phyloP scores from a whole-genome alignment of 2,888 invertebrate genomes.

The Ceriagrion tenellum region DNA sequence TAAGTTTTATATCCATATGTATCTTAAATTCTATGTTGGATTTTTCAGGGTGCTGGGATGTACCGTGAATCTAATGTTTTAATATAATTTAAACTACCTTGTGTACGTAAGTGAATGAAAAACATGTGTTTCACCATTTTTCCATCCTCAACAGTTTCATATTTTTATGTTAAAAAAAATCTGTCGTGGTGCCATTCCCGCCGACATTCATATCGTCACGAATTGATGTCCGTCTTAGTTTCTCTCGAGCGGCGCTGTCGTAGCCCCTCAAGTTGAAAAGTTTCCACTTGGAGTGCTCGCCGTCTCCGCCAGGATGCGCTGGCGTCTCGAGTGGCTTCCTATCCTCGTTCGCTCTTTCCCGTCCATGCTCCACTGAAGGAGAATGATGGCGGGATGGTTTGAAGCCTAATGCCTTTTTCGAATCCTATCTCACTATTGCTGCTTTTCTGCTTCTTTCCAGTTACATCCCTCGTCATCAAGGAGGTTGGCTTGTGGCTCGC shows the following conservation, averaged over 20 bases:
- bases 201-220: not conserved
- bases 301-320: slow-evolving; percentile 42
- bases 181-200: not conserved
- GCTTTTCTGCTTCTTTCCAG: not conserved
- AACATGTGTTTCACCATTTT: too few relatives aligned
- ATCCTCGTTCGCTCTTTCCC: not conserved
- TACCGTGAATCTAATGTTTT: too few relatives aligned
- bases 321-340: not conserved
- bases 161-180: too few relatives aligned
- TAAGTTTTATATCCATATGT: too few relatives aligned
- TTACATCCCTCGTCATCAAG: too few relatives aligned
- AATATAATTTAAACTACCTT: too few relatives aligned
- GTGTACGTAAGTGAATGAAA: too few relatives aligned
- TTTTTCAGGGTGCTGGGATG: too few relatives aligned
- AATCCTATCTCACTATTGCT: not conserved
- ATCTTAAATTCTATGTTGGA: too few relatives aligned
- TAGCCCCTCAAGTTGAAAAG: not conserved
- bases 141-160: too few relatives aligned
- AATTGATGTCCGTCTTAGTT: not conserved
- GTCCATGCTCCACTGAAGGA: not conserved
- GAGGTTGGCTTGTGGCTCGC: not conserved
- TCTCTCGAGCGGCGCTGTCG: slow-evolving; percentile 22
- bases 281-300: not conserved
- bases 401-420: not conserved
- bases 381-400: slow-evolving; percentile 10